Percentiles rank a stretch among this genome's conserved stretches.
Evolutionary conservation across 1,140 invertebrate species (phyloP).

Genomic region (Drosophila sturtevanti): DNA sequence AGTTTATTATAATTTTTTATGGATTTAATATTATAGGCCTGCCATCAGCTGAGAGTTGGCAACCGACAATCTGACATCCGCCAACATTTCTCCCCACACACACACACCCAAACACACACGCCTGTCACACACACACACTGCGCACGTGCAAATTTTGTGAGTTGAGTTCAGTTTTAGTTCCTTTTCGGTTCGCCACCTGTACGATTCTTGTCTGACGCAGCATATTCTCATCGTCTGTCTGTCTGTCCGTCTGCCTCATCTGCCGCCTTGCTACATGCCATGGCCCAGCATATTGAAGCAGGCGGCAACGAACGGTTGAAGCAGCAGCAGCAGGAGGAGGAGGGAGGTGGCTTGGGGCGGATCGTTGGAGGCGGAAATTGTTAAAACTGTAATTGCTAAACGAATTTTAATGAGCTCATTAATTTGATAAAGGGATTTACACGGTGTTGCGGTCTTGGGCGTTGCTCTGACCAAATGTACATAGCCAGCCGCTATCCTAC

Average conservation of each 20-base stretch:
- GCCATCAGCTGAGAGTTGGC: not conserved
- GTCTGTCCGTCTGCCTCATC: not conserved
- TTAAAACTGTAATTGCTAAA: slow-evolving; percentile 83
- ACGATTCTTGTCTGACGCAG: slow-evolving; percentile 61
- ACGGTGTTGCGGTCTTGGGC: slow-evolving; percentile 71
- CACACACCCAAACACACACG: not conserved
- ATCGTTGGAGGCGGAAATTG: slow-evolving; percentile 60
- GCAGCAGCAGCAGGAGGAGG: not conserved
- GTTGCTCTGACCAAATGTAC: slow-evolving; percentile 56
- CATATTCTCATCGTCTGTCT: slow-evolving; percentile 31
- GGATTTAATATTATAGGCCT: slow-evolving; percentile 65
- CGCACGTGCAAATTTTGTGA: slow-evolving; percentile 42
- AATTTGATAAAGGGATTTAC: slow-evolving; percentile 82
- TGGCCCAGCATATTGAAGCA: slow-evolving; percentile 33
- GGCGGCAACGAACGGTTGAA: not conserved
- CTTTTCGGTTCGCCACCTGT: slow-evolving; percentile 58
- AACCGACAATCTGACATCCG: slow-evolving; percentile 2
- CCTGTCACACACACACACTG: slow-evolving; percentile 13
- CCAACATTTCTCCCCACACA: too few relatives aligned
- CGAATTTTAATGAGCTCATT: slow-evolving; percentile 83
- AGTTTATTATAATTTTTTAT: slow-evolving; percentile 74
- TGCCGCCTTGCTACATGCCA: not conserved
- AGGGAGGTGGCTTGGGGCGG: not conserved
- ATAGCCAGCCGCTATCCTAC: slow-evolving; percentile 42
- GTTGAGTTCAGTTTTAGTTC: slow-evolving; percentile 17